Conservation (phyloP, 2,113 vertebrate genomes). For the Colistium nudipinnis region DNA sequence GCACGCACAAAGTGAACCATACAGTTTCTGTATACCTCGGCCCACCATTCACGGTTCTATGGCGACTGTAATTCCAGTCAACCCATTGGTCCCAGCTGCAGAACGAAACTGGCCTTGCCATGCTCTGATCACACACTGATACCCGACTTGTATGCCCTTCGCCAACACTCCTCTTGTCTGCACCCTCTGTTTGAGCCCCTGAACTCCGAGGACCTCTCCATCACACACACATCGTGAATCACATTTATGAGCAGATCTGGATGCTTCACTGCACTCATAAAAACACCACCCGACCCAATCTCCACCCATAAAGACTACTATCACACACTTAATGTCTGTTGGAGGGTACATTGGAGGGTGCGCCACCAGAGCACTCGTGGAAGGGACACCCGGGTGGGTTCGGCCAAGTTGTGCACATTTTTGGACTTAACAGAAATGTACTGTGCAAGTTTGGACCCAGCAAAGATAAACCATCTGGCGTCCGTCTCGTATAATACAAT, state of each 20-base stretch:
- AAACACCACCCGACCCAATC: constrained; percentile 20
- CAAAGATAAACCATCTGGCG: background rate
- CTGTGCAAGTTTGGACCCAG: constrained; percentile 4
- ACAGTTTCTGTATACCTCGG: background rate
- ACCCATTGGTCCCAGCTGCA: background rate
- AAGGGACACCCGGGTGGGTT: background rate
- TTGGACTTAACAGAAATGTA: background rate
- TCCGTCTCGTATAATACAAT: background rate
- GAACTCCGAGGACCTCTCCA: constrained; percentile 41
- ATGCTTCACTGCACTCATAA: constrained; percentile 35
- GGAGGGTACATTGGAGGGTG: constrained; percentile 19
- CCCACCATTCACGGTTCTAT: background rate
- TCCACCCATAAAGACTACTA: constrained; percentile 33
- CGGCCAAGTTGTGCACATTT: background rate
- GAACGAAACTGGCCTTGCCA: background rate
- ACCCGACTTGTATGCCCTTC: background rate
- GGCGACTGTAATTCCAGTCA: background rate
- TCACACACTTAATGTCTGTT: constrained; percentile 27
- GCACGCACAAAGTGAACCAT: background rate
- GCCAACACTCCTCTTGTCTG: background rate
- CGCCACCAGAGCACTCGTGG: background rate
- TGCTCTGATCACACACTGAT: background rate
- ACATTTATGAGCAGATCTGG: constrained; percentile 41
- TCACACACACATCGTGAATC: constrained; percentile 38
- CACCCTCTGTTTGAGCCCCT: constrained; percentile 20